Conservation (phyloP, 1,140 invertebrate species). For the Zelostemma sp. region DNA sequence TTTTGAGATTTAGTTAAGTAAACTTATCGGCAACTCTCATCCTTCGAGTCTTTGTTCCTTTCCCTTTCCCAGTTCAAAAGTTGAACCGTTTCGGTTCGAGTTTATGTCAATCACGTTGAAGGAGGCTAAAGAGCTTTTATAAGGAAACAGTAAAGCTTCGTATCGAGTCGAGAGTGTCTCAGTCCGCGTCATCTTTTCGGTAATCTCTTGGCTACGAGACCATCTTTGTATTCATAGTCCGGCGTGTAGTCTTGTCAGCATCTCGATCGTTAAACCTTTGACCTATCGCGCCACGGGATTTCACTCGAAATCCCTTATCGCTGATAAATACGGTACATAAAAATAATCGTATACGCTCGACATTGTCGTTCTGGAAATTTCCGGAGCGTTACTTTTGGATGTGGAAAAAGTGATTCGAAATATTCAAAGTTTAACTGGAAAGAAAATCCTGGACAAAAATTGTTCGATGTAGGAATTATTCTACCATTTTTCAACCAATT, state of each 20-base stretch:
- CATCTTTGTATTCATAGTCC: conserved; percentile 45
- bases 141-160: conserved; percentile 21
- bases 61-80: background rate
- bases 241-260: conserved; percentile 36
- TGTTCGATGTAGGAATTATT: too few relatives aligned
- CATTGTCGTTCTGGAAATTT: background rate
- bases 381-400: background rate
- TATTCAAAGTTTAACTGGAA: too few relatives aligned
- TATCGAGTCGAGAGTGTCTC: conserved; percentile 1
- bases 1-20: conserved; percentile 34
- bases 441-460: too few relatives aligned
- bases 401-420: too few relatives aligned
- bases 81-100: conserved; percentile 21
- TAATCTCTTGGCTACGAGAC: conserved; percentile 19
- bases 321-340: conserved; percentile 58
- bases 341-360: conserved; percentile 54
- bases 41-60: background rate
- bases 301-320: conserved; percentile 55
- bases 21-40: conserved; percentile 36
- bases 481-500: too few relatives aligned
- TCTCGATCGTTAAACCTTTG: conserved; percentile 52
- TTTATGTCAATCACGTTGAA: conserved; percentile 24
- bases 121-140: conserved; percentile 8
- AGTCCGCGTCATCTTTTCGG: conserved; percentile 32
- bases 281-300: conserved; percentile 49